Conservation (phyloP, 2,797 vertebrate genomes). For the Malurus splendens region DNA sequence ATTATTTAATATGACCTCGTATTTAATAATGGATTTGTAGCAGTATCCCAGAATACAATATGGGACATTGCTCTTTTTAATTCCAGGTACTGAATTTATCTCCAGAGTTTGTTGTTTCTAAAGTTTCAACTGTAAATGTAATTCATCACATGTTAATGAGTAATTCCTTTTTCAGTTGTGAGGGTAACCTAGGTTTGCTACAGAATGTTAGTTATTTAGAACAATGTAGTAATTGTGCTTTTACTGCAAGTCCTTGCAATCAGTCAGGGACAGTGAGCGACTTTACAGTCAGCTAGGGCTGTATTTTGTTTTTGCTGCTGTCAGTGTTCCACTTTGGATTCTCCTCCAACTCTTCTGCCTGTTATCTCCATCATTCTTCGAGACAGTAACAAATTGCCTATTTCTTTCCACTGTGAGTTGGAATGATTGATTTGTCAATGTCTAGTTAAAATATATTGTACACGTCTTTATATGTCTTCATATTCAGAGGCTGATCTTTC, state of each 20-base stretch:
- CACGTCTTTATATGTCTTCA: not conserved
- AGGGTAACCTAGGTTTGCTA: not conserved
- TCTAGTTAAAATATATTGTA: constrained; percentile 22
- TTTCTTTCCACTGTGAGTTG: not conserved
- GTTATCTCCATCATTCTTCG: not conserved
- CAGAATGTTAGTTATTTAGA: not conserved
- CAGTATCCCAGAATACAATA: not conserved
- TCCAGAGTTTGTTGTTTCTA: not conserved
- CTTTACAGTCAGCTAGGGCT: not conserved
- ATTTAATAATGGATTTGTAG: not conserved
- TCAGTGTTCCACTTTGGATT: not conserved
- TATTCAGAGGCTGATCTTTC: not conserved
- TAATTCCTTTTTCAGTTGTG: not conserved
- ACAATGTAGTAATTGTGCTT: not conserved
- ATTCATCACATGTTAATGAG: not conserved
- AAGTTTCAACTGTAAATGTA: not conserved
- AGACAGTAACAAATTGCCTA: constrained; percentile 35
- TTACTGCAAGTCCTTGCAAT: not conserved
- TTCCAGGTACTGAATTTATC: not conserved
- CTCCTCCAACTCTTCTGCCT: not conserved
- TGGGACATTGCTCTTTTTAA: not conserved
- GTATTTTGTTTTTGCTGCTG: not conserved
- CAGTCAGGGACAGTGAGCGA: not conserved
- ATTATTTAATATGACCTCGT: not conserved
- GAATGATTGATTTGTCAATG: constrained; percentile 19